These are phyloP conservation scores for Harpalus rubripes DNA, from an alignment of 2,888 invertebrate species.

Conservation along the genomic window DNA sequence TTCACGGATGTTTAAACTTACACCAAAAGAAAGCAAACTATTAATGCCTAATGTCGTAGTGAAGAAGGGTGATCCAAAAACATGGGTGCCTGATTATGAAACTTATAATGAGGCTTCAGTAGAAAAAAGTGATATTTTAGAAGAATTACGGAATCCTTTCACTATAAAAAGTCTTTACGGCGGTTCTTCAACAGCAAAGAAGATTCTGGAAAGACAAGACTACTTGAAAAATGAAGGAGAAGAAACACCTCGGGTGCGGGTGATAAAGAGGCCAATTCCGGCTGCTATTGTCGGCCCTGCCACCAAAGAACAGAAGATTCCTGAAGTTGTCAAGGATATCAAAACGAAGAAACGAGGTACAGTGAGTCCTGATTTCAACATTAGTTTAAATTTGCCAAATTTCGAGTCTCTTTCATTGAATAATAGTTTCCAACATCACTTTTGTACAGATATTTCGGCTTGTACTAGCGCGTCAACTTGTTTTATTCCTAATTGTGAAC, in stretches of 20 bases:
- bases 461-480: slow-evolving; percentile 49
- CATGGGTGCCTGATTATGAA: slow-evolving; percentile 27
- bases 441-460: slow-evolving; percentile 61
- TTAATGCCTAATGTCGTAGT: slow-evolving; percentile 29
- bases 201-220: slow-evolving; percentile 61
- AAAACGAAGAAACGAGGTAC: slow-evolving; percentile 58
- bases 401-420: slow-evolving; percentile 59
- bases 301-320: background rate
- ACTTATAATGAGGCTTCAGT: background rate
- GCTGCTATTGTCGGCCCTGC: background rate
- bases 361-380: slow-evolving; percentile 56
- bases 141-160: background rate
- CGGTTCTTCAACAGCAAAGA: background rate
- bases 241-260: slow-evolving; percentile 52
- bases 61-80: slow-evolving; percentile 24
- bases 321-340: background rate
- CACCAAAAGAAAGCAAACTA: slow-evolving; percentile 18
- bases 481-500: slow-evolving; percentile 21
- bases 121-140: background rate
- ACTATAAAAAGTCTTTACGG: background rate
- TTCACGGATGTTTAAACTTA: slow-evolving; percentile 28
- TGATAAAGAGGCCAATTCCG: slow-evolving; percentile 12
- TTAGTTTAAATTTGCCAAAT: slow-evolving; percentile 58
- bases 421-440: slow-evolving; percentile 63
- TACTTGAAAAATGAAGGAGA: slow-evolving; percentile 41